Base-by-base conservation (phyloP, 92 coral and sea anemone species). In the Metridium senile region DNA sequence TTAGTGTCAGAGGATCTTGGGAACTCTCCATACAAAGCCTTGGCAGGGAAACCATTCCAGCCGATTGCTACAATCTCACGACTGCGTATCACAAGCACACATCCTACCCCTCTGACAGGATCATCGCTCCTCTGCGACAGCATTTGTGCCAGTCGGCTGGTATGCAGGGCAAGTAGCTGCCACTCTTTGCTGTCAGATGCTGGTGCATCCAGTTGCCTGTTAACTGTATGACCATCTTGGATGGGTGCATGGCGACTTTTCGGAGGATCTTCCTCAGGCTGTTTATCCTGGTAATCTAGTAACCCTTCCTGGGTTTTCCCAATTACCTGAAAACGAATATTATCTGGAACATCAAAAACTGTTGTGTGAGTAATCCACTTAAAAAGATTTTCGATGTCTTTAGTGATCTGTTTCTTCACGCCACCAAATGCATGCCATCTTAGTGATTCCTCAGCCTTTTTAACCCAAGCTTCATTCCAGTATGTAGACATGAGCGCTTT, bases 81-180 rank as follows among this genome's bases (percentile, higher is more conserved):
- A 26, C 46, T 63, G 74, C 70, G 79, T 29, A 77, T 62, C 74
- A 65, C 25, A 26, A 93, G 80, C 30, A 93, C 90, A 16, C 97
- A 92, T 9, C 98, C 98, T 1, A 93, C 98, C 25, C 97, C 93
- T 28, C 82, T 85, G 35, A 58, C 82, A 9, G 98, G 98, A 68
- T 93, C 98, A 39, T 93, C 98, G 29, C 97, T 75, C 96, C 97
- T 75, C 68, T 86, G 78, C 3, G 94, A 88, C n/a, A 94, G 75
- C 52, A 94, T 77, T 64, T 85, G 75, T 27, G 98, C 97, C 43
- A 91, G 66, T 32, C 84, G 53, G 23, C 86, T 66, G 65, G 84
- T 63, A 79, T 71, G 89, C 1, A 23, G 72, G 11, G 92, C 88
- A 52, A 76, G 75, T 16, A 39, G 3, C 57, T 65, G 80, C 75